These are phyloP conservation scores for Pavo muticus DNA, from an alignment of 2,113 vertebrate species.

Conservation along the genomic window DNA sequence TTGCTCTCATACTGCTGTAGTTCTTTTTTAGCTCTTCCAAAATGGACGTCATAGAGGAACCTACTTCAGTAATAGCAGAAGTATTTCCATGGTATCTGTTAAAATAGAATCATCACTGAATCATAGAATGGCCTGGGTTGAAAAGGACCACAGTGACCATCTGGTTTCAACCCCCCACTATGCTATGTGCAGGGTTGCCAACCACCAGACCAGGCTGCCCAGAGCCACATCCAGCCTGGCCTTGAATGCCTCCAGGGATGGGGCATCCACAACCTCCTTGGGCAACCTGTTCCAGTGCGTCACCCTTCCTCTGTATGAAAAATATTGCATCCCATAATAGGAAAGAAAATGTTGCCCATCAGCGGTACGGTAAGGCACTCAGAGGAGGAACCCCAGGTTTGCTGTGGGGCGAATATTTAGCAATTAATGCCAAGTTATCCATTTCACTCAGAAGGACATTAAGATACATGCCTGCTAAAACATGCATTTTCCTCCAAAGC, in stretches of 20 bases:
- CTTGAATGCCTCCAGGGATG: too few relatives aligned
- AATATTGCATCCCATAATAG: too few relatives aligned
- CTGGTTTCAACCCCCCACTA: too few relatives aligned
- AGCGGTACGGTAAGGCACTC: too few relatives aligned
- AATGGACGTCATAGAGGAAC: conserved; percentile 25
- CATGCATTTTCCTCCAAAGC: conserved; percentile 21
- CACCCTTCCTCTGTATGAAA: too few relatives aligned
- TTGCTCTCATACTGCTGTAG: conserved; percentile 57
- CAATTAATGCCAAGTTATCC: not conserved
- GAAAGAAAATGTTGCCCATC: not conserved
- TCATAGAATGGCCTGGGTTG: too few relatives aligned
- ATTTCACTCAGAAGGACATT: not conserved
- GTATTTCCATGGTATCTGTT: conserved; percentile 42
- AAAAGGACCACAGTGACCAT: too few relatives aligned
- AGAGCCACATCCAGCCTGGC: too few relatives aligned
- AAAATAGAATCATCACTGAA: not conserved
- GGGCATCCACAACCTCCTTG: too few relatives aligned
- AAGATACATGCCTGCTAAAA: conserved; percentile 14
- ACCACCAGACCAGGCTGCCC: too few relatives aligned
- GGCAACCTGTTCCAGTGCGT: too few relatives aligned
- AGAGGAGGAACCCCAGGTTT: not conserved
- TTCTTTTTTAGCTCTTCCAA: conserved; percentile 62
- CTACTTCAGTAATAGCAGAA: conserved; percentile 34
- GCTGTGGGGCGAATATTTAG: rapidly evolving
- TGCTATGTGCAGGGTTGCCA: too few relatives aligned